Percentiles rank a stretch among this genome's conserved stretches.
These are phyloP conservation scores for Brenthis daphne DNA, from an alignment of 2,888 invertebrate genomes.

Conservation along the genomic window DNA sequence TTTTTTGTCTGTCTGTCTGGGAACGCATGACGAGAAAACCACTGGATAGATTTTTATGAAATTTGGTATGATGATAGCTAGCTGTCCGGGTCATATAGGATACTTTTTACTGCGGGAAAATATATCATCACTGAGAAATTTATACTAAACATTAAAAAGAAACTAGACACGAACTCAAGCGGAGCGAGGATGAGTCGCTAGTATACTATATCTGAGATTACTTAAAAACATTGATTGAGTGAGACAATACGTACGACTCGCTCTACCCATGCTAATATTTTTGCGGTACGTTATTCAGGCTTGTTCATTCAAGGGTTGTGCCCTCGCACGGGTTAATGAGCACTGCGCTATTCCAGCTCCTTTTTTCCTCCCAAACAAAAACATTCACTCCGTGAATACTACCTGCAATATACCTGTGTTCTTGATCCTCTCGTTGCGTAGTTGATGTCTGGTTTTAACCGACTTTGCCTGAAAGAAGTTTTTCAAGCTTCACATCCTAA, in stretches of 20 bases:
- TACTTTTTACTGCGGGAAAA: too few species aligned
- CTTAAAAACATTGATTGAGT: conserved; percentile 4
- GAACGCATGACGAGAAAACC: too few species aligned
- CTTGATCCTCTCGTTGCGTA: conserved; percentile 6
- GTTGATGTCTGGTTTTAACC: conserved; percentile 6
- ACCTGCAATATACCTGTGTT: conserved; percentile 19
- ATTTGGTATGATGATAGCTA: too few species aligned
- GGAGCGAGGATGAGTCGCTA: too few species aligned
- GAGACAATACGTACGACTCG: conserved; percentile 13
- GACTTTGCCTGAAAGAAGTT: conserved; percentile 11
- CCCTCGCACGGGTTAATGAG: conserved; percentile 34
- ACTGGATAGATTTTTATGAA: too few species aligned
- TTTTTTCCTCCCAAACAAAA: conserved; percentile 30
- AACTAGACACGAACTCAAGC: too few species aligned
- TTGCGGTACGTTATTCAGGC: conserved; percentile 30
- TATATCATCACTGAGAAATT: too few species aligned
- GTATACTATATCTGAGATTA: neutral
- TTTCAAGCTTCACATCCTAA: conserved; percentile 8
- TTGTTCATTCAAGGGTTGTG: conserved; percentile 37
- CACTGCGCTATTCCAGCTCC: conserved; percentile 31
- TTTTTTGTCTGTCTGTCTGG: too few species aligned
- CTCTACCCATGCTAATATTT: conserved; percentile 30
- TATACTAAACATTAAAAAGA: too few species aligned
- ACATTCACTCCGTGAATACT: conserved; percentile 22
- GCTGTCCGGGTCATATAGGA: too few species aligned